phyloP scores from a whole-genome alignment of 2,113 vertebrate genomes.

The Lipophrys pholis region DNA sequence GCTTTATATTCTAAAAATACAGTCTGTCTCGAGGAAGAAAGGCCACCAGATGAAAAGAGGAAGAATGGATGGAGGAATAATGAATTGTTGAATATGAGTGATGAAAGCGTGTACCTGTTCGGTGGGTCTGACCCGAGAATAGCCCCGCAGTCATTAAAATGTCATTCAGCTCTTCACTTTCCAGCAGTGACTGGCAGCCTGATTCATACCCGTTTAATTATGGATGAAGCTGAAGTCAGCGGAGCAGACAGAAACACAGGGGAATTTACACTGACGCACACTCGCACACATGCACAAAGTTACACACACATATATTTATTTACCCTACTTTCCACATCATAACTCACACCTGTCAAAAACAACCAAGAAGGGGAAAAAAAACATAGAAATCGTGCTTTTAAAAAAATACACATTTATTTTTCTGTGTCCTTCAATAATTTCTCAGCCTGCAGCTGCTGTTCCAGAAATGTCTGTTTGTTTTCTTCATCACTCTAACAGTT shows the following conservation, averaged over 20 bases:
- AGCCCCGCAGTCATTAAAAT: slow-evolving; percentile 54
- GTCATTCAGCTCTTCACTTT: slow-evolving; percentile 30
- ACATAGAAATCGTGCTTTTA: too few relatives aligned
- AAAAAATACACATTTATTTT: too few relatives aligned
- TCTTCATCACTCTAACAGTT: too few relatives aligned
- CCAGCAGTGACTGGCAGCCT: slow-evolving; percentile 46
- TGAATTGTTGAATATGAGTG: slow-evolving; percentile 33
- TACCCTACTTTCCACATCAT: too few relatives aligned
- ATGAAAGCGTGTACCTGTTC: slow-evolving; percentile 55
- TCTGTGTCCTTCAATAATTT: too few relatives aligned
- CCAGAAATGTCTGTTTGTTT: too few relatives aligned
- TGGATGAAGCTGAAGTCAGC: slow-evolving; percentile 57
- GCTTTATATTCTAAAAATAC: slow-evolving; percentile 54
- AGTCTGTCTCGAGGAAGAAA: background rate
- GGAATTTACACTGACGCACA: slow-evolving; percentile 11
- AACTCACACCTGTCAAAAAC: too few relatives aligned
- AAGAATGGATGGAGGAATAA: slow-evolving; percentile 27
- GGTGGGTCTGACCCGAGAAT: slow-evolving; percentile 45
- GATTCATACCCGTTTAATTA: slow-evolving; percentile 62
- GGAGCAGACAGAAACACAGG: slow-evolving; percentile 10
- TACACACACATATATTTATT: background rate
- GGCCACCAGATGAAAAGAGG: background rate
- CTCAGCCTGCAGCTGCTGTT: too few relatives aligned
- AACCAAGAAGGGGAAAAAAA: too few relatives aligned
- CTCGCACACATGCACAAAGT: slow-evolving; percentile 7